phyloP scores from a whole-genome alignment of 2,113 vertebrate species.

The Ammospiza caudacuta region DNA sequence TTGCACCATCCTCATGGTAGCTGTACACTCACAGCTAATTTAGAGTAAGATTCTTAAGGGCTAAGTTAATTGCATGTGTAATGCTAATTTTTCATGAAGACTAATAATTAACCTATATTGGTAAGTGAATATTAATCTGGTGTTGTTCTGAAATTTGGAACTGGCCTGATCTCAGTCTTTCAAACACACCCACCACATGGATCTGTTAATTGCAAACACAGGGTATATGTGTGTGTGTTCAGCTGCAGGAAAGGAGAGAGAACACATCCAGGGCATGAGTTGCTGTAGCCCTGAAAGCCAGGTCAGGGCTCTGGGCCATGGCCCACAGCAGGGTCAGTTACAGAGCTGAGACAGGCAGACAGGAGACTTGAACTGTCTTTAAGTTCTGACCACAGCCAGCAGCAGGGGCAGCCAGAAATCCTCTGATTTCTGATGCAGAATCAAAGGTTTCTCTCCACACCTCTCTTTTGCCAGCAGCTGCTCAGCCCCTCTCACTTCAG shows the following conservation, averaged over 20 bases:
- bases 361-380: neutral
- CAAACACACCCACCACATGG: neutral
- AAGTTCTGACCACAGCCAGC: neutral
- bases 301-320: neutral
- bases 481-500: neutral
- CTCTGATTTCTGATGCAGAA: neutral
- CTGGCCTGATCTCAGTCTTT: neutral
- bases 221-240: neutral
- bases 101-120: neutral
- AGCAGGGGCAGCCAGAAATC: constrained; percentile 12
- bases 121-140: neutral
- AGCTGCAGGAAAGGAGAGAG: neutral
- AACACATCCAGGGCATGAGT: neutral
- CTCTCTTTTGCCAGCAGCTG: neutral
- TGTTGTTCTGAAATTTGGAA: neutral
- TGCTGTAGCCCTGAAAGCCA: neutral
- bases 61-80: neutral
- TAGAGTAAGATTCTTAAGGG: neutral
- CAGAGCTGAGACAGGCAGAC: neutral
- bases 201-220: neutral
- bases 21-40: neutral
- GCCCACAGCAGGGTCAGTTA: neutral
- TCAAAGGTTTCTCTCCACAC: constrained; percentile 14
- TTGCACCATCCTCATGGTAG: neutral
- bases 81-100: neutral